phyloP scores from a whole-genome alignment of 2,113 vertebrate genomes.

The Cyprinus carpio region DNA sequence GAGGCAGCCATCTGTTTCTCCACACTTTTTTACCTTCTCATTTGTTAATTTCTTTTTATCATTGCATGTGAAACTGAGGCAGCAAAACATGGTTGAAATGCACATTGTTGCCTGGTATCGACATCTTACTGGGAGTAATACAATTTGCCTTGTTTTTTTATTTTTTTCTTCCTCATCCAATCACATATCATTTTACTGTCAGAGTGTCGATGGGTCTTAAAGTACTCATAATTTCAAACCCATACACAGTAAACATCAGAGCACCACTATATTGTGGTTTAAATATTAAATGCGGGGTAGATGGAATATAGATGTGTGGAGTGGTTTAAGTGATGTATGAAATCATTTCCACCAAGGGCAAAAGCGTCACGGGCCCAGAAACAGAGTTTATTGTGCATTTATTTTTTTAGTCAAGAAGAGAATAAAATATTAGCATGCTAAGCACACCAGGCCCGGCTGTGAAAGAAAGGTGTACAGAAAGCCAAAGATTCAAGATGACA shows the following conservation, averaged over 20 bases:
- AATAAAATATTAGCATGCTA: constrained; percentile 63
- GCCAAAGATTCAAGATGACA: constrained; percentile 38
- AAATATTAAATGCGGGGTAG: constrained; percentile 66
- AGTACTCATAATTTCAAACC: constrained; percentile 33
- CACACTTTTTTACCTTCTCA: constrained; percentile 21
- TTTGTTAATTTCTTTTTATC: neutral
- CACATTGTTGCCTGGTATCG: neutral
- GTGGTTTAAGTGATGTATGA: constrained; percentile 70
- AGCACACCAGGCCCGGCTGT: constrained; percentile 44
- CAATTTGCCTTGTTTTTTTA: neutral
- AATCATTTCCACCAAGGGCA: constrained; percentile 74
- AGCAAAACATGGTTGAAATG: neutral
- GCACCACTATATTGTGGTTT: constrained; percentile 43
- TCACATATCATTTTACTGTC: neutral
- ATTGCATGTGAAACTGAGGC: neutral
- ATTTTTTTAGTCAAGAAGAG: constrained; percentile 45
- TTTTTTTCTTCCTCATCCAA: neutral
- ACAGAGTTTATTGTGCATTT: constrained; percentile 51
- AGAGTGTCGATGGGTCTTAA: constrained; percentile 36
- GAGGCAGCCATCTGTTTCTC: constrained; percentile 36
- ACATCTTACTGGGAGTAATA: neutral
- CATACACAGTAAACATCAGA: constrained; percentile 55
- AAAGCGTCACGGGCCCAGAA: constrained; percentile 64
- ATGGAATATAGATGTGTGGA: constrained; percentile 64
- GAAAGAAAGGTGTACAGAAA: constrained; percentile 58